Conservation (phyloP, 2,797 vertebrate species). For the Pseudomugil gertrudae region DNA sequence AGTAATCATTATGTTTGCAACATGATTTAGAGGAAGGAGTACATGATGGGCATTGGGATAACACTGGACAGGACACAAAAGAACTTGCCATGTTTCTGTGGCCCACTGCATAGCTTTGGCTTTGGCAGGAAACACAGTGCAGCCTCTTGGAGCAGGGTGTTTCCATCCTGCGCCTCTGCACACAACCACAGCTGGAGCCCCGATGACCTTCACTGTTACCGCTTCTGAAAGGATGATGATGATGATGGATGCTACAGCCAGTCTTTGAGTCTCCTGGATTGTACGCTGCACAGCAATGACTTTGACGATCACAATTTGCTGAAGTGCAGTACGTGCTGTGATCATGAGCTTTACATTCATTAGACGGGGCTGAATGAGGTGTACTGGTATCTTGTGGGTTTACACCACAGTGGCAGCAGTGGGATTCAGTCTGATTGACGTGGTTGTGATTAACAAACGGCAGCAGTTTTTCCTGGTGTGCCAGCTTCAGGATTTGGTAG, state of each 20-base stretch:
- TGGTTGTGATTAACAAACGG: slow-evolving; percentile 68
- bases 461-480: slow-evolving; percentile 84
- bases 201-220: slow-evolving; percentile 47
- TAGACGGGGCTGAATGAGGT: slow-evolving; percentile 66
- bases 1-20: slow-evolving; percentile 77
- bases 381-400: slow-evolving; percentile 65
- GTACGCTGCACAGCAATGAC: slow-evolving; percentile 33
- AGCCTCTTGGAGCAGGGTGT: slow-evolving; percentile 85
- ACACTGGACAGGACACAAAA: slow-evolving; percentile 42
- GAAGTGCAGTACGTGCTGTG: slow-evolving; percentile 33
- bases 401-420: slow-evolving; percentile 79
- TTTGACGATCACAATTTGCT: slow-evolving; percentile 50
- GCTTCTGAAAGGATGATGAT: slow-evolving; percentile 43
- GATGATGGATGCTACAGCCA: slow-evolving; percentile 42
- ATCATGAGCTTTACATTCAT: slow-evolving; percentile 73
- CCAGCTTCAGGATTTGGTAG: slow-evolving; percentile 89
- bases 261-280: slow-evolving; percentile 53
- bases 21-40: slow-evolving; percentile 46
- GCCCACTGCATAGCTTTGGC: slow-evolving; percentile 80
- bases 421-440: slow-evolving; percentile 74
- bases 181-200: slow-evolving; percentile 69
- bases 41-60: slow-evolving; percentile 45
- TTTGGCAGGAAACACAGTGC: slow-evolving; percentile 86
- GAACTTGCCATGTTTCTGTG: slow-evolving; percentile 77
- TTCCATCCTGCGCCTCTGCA: slow-evolving; percentile 81